Evolutionary conservation across 2,113 vertebrate genomes (phyloP).

Genomic region (Phyllopteryx taeniolatus): DNA sequence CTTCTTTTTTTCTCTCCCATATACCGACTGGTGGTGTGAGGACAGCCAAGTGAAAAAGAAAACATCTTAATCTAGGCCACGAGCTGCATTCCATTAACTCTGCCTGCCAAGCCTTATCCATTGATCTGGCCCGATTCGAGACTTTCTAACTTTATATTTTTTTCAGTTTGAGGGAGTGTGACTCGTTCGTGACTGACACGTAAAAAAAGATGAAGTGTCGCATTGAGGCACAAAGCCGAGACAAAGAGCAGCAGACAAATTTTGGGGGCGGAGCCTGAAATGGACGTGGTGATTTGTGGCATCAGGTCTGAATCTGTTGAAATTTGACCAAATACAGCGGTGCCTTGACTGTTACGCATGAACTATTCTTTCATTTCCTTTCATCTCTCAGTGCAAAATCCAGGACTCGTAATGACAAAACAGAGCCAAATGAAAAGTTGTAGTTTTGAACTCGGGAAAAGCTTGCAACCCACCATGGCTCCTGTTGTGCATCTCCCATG

Average conservation of each 20-base stretch:
- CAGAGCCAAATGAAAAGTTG: background rate
- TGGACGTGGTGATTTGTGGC: background rate
- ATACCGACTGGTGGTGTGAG: conserved; percentile 39
- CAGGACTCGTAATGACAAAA: background rate
- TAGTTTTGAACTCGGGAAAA: background rate
- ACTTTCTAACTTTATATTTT: conserved; percentile 68
- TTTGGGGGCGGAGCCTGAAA: conserved; percentile 46
- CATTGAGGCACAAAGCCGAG: conserved; percentile 59
- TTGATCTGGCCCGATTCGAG: conserved; percentile 68
- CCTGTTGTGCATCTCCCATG: conserved; percentile 8
- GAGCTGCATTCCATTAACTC: conserved; percentile 70
- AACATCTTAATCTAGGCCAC: conserved; percentile 70
- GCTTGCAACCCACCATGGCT: background rate
- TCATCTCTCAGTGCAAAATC: background rate
- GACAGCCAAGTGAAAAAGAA: conserved; percentile 46
- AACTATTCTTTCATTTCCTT: background rate
- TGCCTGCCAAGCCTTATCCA: conserved; percentile 70
- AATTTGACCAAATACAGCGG: no score
- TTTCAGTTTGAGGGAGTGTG: conserved; percentile 50
- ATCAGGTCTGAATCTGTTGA: background rate
- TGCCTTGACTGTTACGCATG: no score
- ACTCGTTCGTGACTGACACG: conserved; percentile 52
- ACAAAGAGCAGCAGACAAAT: conserved; percentile 50
- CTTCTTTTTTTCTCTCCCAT: conserved; percentile 10
- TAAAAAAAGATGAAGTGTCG: conserved; percentile 66